These are phyloP conservation scores for Thunnus albacares DNA, from an alignment of 2,797 vertebrate species.

Conservation along the genomic window DNA sequence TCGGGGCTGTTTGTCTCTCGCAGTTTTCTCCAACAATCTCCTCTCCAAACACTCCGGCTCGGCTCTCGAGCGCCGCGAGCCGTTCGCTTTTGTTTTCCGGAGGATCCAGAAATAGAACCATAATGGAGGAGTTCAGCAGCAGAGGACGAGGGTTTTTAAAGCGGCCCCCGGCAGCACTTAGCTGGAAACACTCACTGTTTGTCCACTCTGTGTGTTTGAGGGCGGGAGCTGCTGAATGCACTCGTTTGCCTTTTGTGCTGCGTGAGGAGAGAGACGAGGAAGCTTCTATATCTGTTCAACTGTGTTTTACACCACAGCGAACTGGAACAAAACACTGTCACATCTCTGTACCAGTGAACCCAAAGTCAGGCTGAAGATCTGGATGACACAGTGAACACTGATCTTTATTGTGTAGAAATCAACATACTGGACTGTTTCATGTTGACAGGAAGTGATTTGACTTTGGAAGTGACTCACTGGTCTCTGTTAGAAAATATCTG, in stretches of 20 bases:
- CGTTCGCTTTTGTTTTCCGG: constrained; percentile 8
- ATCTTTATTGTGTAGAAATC: no score
- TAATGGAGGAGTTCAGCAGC: constrained; percentile 17
- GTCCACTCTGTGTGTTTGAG: constrained; percentile 23
- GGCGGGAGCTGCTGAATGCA: constrained; percentile 10
- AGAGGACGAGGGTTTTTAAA: constrained; percentile 2
- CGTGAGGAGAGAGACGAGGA: neutral
- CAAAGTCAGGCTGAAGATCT: no score
- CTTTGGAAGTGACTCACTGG: no score
- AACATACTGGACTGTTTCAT: no score
- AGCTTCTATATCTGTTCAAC: neutral
- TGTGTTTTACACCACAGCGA: no score
- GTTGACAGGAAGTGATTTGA: no score
- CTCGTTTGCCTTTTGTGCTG: constrained; percentile 1
- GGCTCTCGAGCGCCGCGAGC: constrained; percentile 14
- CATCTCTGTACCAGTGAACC: no score
- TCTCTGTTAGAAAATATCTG: no score
- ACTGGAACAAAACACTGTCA: no score
- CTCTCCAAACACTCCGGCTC: constrained; percentile 12
- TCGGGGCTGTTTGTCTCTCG: neutral
- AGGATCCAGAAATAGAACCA: constrained; percentile 45
- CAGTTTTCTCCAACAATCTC: constrained; percentile 9
- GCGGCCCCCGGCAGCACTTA: neutral
- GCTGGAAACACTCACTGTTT: constrained; percentile 23
- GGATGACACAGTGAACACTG: no score